Percentiles rank a stretch among this genome's conserved stretches.
These are phyloP conservation scores for Polia nebulosa DNA, from an alignment of 2,888 invertebrate genomes.

Conservation along the genomic window DNA sequence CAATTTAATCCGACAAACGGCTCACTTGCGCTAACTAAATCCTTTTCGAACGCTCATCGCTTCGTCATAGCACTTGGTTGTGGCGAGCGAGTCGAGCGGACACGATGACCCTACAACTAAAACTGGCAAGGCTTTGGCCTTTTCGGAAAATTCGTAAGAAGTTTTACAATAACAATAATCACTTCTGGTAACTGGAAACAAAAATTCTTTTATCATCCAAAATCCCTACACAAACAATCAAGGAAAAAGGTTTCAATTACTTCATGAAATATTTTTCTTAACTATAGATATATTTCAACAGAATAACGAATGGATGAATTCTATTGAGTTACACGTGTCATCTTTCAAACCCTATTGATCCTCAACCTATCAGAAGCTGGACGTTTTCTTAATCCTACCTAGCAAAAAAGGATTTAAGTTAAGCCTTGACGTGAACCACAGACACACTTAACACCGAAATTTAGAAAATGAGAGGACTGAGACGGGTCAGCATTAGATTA, in stretches of 20 bases:
- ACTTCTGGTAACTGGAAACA: neutral
- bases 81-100: conserved; percentile 32
- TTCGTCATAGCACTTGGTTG: conserved; percentile 54
- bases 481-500: conserved; percentile 79
- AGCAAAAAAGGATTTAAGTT: conserved; percentile 63
- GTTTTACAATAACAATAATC: conserved; percentile 12
- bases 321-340: conserved; percentile 3
- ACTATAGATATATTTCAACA: neutral
- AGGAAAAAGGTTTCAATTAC: conserved; percentile 17
- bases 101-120: conserved; percentile 22
- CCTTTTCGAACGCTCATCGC: conserved; percentile 82
- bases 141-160: conserved; percentile 20
- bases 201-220: neutral
- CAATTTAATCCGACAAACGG: conserved; percentile 83
- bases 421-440: conserved; percentile 57
- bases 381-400: conserved; percentile 63
- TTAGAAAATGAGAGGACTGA: conserved; percentile 71
- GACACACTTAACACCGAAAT: conserved; percentile 68
- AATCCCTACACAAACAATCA: conserved; percentile 8
- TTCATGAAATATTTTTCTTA: conserved; percentile 5
- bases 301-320: neutral
- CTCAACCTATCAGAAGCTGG: conserved; percentile 30
- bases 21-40: conserved; percentile 77
- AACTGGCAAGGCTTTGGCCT: conserved; percentile 18
- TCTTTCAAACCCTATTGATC: conserved; percentile 22